phyloP scores from a whole-genome alignment of 2,797 vertebrate genomes.

The Sebastes matsubarae region DNA sequence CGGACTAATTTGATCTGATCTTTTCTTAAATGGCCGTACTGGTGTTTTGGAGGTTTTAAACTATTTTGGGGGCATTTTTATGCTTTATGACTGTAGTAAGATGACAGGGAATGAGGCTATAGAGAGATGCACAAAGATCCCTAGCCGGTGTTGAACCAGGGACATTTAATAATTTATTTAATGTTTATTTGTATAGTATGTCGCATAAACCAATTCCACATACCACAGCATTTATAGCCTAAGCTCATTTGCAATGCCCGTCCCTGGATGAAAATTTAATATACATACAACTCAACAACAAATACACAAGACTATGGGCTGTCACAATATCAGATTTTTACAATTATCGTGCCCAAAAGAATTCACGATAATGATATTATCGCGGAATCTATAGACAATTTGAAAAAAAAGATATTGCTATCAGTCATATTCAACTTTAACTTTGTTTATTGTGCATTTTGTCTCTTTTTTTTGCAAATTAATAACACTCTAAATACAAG shows the following conservation, averaged over 20 bases:
- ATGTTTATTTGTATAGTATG: not conserved
- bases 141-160: not conserved
- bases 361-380: not conserved
- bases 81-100: not conserved
- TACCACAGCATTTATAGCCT: not conserved
- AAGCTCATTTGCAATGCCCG: no score
- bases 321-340: not conserved
- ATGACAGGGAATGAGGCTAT: not conserved
- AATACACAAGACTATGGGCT: no score
- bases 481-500: no score
- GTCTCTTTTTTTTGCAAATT: no score
- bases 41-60: not conserved
- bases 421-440: not conserved
- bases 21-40: not conserved
- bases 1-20: constrained; percentile 12
- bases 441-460: not conserved
- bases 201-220: not conserved
- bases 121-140: not conserved
- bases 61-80: not conserved
- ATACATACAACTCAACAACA: no score
- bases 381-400: no score
- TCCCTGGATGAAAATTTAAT: not conserved
- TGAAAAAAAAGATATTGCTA: no score
- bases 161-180: not conserved
- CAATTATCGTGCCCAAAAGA: not conserved